Evolutionary conservation across 2,888 invertebrate genomes (phyloP).

Genomic region (Thumatha senex): DNA sequence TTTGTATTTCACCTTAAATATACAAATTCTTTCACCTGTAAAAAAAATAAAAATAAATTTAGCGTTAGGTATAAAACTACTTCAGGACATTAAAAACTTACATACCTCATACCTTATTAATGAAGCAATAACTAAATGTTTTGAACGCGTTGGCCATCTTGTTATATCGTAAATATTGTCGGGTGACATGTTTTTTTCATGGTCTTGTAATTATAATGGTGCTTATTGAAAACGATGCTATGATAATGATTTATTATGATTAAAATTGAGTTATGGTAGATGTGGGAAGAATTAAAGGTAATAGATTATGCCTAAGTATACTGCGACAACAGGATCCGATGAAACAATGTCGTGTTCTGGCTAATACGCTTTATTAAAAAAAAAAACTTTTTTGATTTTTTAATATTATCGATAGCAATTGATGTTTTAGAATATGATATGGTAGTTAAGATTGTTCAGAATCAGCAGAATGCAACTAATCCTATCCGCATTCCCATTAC

Average conservation of each 20-base stretch:
- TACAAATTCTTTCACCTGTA: too few relatives aligned
- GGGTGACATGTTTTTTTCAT: constrained; percentile 2
- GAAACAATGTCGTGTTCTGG: not conserved
- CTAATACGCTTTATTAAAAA: too few relatives aligned
- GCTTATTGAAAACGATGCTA: constrained; percentile 1
- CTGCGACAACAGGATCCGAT: not conserved
- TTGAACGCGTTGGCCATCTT: not conserved
- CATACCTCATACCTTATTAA: not conserved
- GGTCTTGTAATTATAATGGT: constrained; percentile 1
- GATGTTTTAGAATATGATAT: too few relatives aligned
- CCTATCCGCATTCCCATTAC: too few relatives aligned
- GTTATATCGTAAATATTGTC: not conserved
- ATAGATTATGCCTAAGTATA: not conserved
- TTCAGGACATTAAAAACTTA: not conserved
- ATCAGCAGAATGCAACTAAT: too few relatives aligned
- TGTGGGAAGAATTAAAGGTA: constrained; percentile 1
- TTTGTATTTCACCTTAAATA: too few relatives aligned
- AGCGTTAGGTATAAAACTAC: not conserved
- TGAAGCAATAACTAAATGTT: not conserved
- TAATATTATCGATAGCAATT: too few relatives aligned
- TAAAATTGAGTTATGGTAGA: constrained; percentile 4
- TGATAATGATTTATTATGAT: constrained; percentile 2
- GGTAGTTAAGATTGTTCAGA: too few relatives aligned
- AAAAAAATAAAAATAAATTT: not conserved
- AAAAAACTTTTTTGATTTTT: too few relatives aligned